phyloP scores from a whole-genome alignment of 2,888 invertebrate genomes.

The Belgica antarctica region DNA sequence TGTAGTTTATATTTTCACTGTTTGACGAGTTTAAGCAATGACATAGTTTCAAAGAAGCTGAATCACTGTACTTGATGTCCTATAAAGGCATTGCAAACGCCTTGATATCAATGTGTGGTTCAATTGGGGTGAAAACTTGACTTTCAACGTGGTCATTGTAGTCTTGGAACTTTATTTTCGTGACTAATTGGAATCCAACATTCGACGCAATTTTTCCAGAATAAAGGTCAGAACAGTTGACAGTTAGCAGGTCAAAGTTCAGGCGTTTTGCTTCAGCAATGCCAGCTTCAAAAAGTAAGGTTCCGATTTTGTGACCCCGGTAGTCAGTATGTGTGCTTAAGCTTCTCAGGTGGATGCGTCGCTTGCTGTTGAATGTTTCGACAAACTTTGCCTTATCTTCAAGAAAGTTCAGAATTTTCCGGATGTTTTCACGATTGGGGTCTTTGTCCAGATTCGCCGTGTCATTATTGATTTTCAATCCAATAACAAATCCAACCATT shows the following conservation, averaged over 20 bases:
- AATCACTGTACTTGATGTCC: not conserved
- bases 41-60: not conserved
- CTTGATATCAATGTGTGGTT: conserved; percentile 14
- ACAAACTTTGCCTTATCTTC: no score
- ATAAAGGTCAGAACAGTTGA: not conserved
- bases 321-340: conserved; percentile 19
- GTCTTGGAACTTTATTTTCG: not conserved
- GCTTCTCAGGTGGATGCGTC: no score
- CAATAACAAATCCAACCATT: no score
- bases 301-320: not conserved
- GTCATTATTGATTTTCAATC: no score
- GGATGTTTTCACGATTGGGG: no score
- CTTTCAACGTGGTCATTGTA: not conserved
- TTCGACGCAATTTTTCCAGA: not conserved
- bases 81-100: conserved; percentile 9
- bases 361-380: no score
- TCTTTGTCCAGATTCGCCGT: no score
- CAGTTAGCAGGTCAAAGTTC: not conserved
- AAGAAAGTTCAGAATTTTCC: no score
- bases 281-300: not conserved
- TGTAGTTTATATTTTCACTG: no score
- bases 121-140: not conserved
- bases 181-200: not conserved
- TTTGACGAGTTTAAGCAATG: no score
- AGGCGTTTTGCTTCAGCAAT: not conserved